Percentiles rank a stretch among this genome's conserved stretches.
Evolutionary conservation across 2,888 invertebrate genomes (phyloP).

Genomic region (Phengaris arion): DNA sequence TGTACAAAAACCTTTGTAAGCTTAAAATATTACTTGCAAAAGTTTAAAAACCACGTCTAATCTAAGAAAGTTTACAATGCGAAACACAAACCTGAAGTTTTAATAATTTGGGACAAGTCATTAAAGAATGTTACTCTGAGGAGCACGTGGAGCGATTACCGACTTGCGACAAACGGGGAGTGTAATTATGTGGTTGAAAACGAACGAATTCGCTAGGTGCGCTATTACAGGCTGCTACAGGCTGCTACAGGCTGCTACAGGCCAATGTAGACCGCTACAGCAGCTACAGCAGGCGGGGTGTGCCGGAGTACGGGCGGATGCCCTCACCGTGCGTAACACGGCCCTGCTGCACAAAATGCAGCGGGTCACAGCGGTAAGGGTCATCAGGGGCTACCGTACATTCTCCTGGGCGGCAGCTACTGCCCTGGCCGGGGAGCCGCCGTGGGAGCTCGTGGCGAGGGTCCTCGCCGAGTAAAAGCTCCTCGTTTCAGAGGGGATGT

Average conservation of each 20-base stretch:
- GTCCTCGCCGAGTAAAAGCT: too few relatives aligned
- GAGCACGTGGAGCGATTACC: constrained; percentile 56
- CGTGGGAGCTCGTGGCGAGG: too few relatives aligned
- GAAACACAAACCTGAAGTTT: constrained; percentile 8
- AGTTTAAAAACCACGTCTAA: neutral
- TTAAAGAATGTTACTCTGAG: neutral
- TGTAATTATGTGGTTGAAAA: constrained; percentile 64
- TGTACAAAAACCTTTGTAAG: neutral
- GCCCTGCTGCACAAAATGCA: too few relatives aligned
- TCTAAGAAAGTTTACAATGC: neutral
- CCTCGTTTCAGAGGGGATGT: too few relatives aligned
- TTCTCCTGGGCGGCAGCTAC: too few relatives aligned
- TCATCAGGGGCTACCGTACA: too few relatives aligned
- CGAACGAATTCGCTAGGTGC: constrained; percentile 52
- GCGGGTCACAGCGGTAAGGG: too few relatives aligned
- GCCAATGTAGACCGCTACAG: neutral
- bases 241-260: neutral
- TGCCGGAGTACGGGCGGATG: too few relatives aligned
- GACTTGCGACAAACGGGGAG: constrained; percentile 44
- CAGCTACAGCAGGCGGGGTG: too few relatives aligned
- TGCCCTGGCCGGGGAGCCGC: too few relatives aligned
- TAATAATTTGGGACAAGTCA: constrained; percentile 15
- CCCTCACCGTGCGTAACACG: too few relatives aligned
- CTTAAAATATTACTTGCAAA: neutral
- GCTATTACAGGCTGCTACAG: neutral